Evolutionary conservation across 2,888 invertebrate genomes (phyloP).

Genomic region (Galerucella calmariensis): DNA sequence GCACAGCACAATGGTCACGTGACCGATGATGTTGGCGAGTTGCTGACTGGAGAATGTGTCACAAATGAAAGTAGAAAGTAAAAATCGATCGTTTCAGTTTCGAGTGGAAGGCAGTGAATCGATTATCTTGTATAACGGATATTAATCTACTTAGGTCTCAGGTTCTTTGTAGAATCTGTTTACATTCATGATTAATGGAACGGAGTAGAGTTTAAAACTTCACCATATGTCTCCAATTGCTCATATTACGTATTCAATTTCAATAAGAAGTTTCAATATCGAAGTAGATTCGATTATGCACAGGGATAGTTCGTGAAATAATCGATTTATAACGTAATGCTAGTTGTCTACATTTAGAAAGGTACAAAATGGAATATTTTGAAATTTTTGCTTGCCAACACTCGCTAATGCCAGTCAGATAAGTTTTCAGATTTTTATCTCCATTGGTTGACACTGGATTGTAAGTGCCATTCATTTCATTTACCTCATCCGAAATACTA

Average conservation of each 20-base stretch:
- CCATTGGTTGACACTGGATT: too few relatives aligned
- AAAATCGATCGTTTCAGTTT: neutral
- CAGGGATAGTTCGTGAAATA: neutral
- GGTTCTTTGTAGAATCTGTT: too few relatives aligned
- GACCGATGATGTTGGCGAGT: slow-evolving; percentile 76
- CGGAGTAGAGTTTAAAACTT: too few relatives aligned
- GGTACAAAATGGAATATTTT: neutral
- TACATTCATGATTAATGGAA: too few relatives aligned
- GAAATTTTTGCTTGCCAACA: neutral
- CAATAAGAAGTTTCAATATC: neutral
- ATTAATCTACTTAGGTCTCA: neutral
- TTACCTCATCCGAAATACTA: too few relatives aligned
- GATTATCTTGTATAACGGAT: neutral
- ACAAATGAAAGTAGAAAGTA: slow-evolving; percentile 4
- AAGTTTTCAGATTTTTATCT: neutral
- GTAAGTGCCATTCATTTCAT: too few relatives aligned
- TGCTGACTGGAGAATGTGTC: slow-evolving; percentile 22
- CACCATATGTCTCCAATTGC: too few relatives aligned
- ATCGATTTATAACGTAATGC: neutral
- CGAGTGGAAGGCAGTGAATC: neutral
- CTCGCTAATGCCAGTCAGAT: neutral
- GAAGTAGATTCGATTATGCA: neutral
- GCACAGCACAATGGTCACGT: slow-evolving; percentile 69
- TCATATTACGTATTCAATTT: too few relatives aligned
- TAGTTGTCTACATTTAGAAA: neutral